These are phyloP conservation scores for Neuroscelio doddi DNA, from an alignment of 2,888 invertebrate species.

Conservation along the genomic window DNA sequence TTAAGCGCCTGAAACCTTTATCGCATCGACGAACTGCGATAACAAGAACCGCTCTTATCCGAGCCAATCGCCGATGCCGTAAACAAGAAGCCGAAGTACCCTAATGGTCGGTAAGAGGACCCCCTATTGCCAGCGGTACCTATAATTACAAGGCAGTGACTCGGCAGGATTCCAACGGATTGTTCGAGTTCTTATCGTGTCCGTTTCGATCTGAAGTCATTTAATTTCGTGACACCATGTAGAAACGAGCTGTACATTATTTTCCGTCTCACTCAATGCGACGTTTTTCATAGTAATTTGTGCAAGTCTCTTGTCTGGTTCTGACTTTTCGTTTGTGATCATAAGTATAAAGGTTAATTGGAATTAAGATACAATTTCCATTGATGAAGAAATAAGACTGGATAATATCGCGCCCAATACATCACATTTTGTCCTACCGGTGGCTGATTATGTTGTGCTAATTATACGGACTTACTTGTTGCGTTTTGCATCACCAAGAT, in stretches of 20 bases:
- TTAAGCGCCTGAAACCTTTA: slow-evolving; percentile 29
- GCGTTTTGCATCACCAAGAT: slow-evolving; percentile 12
- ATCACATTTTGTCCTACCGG: slow-evolving; percentile 34
- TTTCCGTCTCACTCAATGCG: slow-evolving; percentile 3
- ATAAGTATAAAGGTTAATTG: slow-evolving; percentile 37
- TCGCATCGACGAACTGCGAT: slow-evolving; percentile 34
- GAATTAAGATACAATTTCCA: slow-evolving; percentile 42
- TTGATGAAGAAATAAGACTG: slow-evolving; percentile 13
- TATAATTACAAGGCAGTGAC: slow-evolving; percentile 70
- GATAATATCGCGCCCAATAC: slow-evolving; percentile 18
- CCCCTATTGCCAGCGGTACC: slow-evolving; percentile 65
- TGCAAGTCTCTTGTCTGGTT: neutral
- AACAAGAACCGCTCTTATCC: slow-evolving; percentile 51
- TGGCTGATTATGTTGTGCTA: slow-evolving; percentile 22
- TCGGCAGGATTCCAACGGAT: slow-evolving; percentile 57
- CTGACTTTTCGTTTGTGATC: slow-evolving; percentile 12
- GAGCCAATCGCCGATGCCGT: slow-evolving; percentile 58
- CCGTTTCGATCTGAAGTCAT: slow-evolving; percentile 58
- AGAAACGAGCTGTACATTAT: slow-evolving; percentile 26
- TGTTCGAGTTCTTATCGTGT: slow-evolving; percentile 49
- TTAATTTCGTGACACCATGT: slow-evolving; percentile 67
- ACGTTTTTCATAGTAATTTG: slow-evolving; percentile 3
- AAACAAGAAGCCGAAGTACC: slow-evolving; percentile 63
- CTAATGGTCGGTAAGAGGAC: slow-evolving; percentile 63
- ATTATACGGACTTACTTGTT: slow-evolving; percentile 23